Percentiles rank a stretch among this genome's conserved stretches.
These are phyloP conservation scores for Nomada lathburiana DNA, from an alignment of 2,888 invertebrate genomes.

Conservation along the genomic window DNA sequence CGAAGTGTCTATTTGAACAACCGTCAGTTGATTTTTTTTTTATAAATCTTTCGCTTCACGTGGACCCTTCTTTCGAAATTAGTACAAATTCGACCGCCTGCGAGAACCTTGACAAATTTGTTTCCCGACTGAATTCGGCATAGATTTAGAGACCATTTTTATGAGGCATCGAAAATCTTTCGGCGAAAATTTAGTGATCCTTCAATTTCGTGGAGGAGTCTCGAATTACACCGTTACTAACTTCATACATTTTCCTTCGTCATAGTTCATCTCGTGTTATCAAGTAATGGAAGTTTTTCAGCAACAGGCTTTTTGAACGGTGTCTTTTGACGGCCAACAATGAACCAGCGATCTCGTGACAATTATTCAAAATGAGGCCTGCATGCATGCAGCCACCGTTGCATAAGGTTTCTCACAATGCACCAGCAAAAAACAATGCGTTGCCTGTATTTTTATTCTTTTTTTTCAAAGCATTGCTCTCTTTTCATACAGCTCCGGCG, in stretches of 20 bases:
- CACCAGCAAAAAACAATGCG: conserved; percentile 25
- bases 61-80: too few species aligned
- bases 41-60: too few species aligned
- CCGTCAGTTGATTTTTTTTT: too few species aligned
- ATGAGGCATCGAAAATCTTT: too few species aligned
- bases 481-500: not conserved
- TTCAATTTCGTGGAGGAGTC: too few species aligned
- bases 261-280: conserved; percentile 44
- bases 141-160: too few species aligned
- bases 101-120: not conserved
- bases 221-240: not conserved
- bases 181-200: too few species aligned
- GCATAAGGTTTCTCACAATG: conserved; percentile 20
- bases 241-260: conserved; percentile 45
- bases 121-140: conserved; percentile 22
- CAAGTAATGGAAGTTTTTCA: conserved; percentile 49
- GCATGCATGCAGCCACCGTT: conserved; percentile 5
- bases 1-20: too few species aligned
- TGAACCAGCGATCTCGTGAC: conserved; percentile 22
- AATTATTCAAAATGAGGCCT: conserved; percentile 24
- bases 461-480: not conserved
- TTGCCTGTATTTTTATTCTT: not conserved
- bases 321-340: conserved; percentile 19
- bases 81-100: too few species aligned
- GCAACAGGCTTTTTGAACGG: conserved; percentile 10